Evolutionary conservation across 2,797 vertebrate genomes (phyloP), one percentile per base, ranked within the genome.

Genomic region (Cynodonichthys magdalenae): DNA sequence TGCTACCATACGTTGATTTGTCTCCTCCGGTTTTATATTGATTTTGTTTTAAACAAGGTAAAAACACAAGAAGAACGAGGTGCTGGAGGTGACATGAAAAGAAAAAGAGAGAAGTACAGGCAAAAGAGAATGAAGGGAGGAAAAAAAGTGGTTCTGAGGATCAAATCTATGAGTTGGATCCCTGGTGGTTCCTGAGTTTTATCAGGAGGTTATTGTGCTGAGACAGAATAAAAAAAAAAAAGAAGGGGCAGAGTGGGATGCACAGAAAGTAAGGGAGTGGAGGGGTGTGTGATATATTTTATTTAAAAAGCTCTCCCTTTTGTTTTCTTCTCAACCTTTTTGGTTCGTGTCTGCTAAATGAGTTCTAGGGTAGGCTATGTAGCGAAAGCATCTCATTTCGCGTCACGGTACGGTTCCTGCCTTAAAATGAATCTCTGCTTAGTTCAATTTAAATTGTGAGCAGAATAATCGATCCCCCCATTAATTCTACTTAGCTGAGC

Each of bases 401-500:
- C 48, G 77, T 90, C 89, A 85, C 62, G 77, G 66, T 82, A 80
- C 84, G 85, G 87, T 77, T 85, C 86, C 87, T 81, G 77, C 85
- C 82, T 90, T 86, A 84, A 92, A 92, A 92, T 79, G 85, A 90
- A 92, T 91, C 89, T 89, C 89, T 84, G 88, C 87, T 92, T 84
- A 86, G 88, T 90, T 90, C 93, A 92, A 91, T 90, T 87, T 83
- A 91, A 91, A 87, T 90, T 88, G 84, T 83, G 84, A 75, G 79
- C 87, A 79, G 87, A 89, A 92, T 93, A 93, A 93, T 94, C 90
- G 89, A 93, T 93, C 82, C 76, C 63, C 69, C 88, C 90, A 92
- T 93, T 94, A 92, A 93, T 94, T 94, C 85, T 92, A 93, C 91
- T 93, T 92, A 93, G 91, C 84, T 48, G 84, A 77, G 83, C 89